Percentiles rank a stretch among this genome's conserved stretches.
phyloP scores from a whole-genome alignment of 2,113 vertebrate genomes.

The Tylochromis polylepis region DNA sequence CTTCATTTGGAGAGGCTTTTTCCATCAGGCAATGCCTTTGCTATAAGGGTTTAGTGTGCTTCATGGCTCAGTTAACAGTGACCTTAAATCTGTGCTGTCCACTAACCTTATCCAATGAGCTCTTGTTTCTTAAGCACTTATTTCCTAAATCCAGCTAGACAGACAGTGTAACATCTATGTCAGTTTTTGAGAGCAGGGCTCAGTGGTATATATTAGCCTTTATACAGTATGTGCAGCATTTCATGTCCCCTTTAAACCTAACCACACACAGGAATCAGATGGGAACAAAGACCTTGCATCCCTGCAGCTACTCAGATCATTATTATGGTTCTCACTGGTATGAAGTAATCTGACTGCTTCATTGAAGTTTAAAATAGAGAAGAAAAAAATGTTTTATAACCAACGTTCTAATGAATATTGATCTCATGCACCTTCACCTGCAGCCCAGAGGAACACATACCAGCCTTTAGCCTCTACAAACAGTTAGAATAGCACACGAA shows the following conservation, averaged over 20 bases:
- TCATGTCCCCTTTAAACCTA: not conserved
- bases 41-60: not conserved
- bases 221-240: not conserved
- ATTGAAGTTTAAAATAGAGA: fast-evolving
- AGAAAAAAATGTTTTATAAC: fast-evolving
- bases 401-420: not conserved
- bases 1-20: not conserved
- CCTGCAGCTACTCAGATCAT: fast-evolving
- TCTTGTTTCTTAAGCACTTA: not conserved
- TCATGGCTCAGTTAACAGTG: not conserved
- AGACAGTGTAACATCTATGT: not conserved
- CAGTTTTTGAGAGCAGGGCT: not conserved
- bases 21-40: not conserved
- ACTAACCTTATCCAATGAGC: not conserved
- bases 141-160: not conserved
- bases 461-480: not conserved
- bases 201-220: not conserved
- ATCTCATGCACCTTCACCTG: not conserved
- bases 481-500: not conserved
- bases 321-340: not conserved
- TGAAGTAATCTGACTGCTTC: not conserved
- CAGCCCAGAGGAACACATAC: not conserved
- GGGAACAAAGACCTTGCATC: not conserved
- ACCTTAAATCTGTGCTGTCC: not conserved
- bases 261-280: not conserved